Conservation (phyloP, 2,888 invertebrate genomes). For the Cheilosia impressa region DNA sequence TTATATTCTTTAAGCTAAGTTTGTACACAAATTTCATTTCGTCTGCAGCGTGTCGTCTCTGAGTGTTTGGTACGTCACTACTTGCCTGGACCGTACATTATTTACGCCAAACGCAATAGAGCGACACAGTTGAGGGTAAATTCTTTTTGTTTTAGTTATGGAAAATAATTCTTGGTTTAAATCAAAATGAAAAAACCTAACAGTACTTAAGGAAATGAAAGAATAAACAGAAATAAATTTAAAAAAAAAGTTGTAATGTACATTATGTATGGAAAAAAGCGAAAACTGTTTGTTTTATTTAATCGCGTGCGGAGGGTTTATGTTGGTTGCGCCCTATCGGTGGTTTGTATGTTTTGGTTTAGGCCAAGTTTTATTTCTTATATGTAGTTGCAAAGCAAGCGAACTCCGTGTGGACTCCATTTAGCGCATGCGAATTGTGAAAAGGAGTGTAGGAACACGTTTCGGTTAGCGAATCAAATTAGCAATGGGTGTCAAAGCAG, state of each 20-base stretch:
- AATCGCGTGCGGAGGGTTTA: background rate
- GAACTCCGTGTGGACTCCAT: too few species aligned
- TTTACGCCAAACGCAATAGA: background rate
- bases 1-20: conserved; percentile 49
- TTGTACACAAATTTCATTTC: conserved; percentile 25
- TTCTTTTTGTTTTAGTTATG: conserved; percentile 40
- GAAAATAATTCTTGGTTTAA: conserved; percentile 64
- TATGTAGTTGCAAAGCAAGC: background rate
- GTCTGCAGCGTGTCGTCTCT: conserved; percentile 14
- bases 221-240: conserved; percentile 53
- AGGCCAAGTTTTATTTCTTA: conserved; percentile 77
- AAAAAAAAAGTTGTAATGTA: conserved; percentile 12
- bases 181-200: conserved; percentile 49
- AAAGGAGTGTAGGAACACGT: too few species aligned
- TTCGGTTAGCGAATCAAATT: too few species aligned
- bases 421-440: too few species aligned
- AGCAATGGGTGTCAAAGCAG: too few species aligned
- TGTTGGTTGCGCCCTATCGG: background rate
- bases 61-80: background rate
- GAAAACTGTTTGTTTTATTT: conserved; percentile 59
- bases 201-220: conserved; percentile 58
- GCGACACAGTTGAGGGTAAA: conserved; percentile 2
- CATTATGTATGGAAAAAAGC: conserved; percentile 2
- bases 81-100: background rate
- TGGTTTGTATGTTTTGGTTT: conserved; percentile 55